Evolutionary conservation across 2,797 vertebrate genomes (phyloP).

Genomic region (Pseudochirops cupreus): DNA sequence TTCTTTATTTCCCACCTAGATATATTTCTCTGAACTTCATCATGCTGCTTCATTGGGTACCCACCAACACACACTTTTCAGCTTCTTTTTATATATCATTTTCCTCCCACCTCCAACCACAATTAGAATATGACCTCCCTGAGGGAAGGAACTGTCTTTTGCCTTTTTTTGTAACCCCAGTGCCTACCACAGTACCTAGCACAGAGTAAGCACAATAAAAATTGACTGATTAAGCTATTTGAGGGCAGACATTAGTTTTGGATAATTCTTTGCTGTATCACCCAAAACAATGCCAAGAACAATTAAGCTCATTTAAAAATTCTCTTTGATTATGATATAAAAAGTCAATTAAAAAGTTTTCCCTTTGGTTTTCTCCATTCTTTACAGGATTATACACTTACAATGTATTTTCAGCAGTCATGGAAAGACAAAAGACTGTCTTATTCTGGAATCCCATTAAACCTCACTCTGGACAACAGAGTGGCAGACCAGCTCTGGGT

Average conservation of each 20-base stretch:
- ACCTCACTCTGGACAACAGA: slow-evolving; percentile 95
- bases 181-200: neutral
- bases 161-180: neutral
- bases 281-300: neutral
- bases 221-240: neutral
- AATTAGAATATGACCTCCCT: neutral
- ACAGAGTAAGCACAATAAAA: neutral
- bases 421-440: slow-evolving; percentile 96
- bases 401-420: slow-evolving; percentile 96
- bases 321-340: slow-evolving; percentile 24
- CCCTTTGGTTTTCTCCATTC: slow-evolving; percentile 55
- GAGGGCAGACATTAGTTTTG: neutral
- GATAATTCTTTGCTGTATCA: neutral
- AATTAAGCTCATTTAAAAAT: neutral
- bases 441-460: slow-evolving; percentile 94
- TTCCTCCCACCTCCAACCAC: neutral
- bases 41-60: neutral
- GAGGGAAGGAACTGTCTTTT: neutral
- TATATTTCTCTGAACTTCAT: neutral
- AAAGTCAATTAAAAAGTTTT: slow-evolving; percentile 41
- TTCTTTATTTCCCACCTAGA: neutral
- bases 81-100: neutral
- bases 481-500: slow-evolving; percentile 97
- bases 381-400: slow-evolving; percentile 94
- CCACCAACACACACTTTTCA: neutral